Conservation (phyloP, 2,113 vertebrate genomes). For the Gnathonemus longibarbis region DNA sequence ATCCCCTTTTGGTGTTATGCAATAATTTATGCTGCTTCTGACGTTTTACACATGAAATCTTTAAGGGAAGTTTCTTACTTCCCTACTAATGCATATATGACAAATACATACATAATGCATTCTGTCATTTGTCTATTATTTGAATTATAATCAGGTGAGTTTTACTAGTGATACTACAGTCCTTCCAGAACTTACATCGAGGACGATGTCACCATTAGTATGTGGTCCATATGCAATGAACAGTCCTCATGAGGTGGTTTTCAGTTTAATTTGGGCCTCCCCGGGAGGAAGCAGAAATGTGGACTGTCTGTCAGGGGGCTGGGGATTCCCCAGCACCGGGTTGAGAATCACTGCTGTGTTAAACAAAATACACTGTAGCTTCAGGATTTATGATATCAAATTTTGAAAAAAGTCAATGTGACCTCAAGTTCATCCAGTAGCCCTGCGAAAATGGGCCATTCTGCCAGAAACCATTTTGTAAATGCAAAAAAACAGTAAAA, state of each 20-base stretch:
- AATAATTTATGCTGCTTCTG: not conserved
- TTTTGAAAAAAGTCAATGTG: not conserved
- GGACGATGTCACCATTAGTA: not conserved
- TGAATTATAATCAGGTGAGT: not conserved
- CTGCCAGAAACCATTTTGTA: not conserved
- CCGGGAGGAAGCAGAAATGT: not conserved
- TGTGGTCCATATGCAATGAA: not conserved
- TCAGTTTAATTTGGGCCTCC: not conserved
- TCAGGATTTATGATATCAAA: not conserved
- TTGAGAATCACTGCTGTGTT: not conserved
- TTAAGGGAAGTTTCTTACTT: not conserved
- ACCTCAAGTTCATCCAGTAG: not conserved
- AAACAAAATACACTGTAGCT: not conserved
- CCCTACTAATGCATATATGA: not conserved
- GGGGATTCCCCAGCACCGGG: not conserved
- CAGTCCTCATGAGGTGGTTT: not conserved
- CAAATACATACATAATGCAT: not conserved
- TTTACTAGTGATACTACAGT: not conserved
- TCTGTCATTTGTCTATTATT: not conserved
- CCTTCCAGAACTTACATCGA: not conserved
- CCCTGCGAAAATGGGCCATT: not conserved
- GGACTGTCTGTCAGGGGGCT: not conserved
- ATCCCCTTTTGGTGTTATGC: not conserved
- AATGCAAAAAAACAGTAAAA: not conserved
- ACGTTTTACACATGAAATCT: slow-evolving; percentile 1